These are phyloP conservation scores for Rotaria macrura DNA, from an alignment of 2,888 invertebrate genomes.

Conservation along the genomic window DNA sequence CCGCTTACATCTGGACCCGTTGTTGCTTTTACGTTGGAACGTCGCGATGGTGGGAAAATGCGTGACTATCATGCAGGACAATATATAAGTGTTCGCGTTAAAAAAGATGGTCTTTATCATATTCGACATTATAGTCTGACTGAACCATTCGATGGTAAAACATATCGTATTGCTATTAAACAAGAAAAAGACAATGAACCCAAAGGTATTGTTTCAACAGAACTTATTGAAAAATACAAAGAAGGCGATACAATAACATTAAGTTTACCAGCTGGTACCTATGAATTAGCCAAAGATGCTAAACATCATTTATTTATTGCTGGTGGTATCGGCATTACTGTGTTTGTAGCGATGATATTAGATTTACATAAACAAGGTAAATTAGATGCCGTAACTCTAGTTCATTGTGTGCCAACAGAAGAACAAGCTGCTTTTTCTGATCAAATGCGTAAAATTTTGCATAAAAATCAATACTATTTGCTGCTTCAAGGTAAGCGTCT, in stretches of 20 bases:
- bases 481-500: not conserved
- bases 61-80: not conserved
- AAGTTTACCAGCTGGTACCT: not conserved
- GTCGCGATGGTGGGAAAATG: not conserved
- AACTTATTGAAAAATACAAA: not conserved
- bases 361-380: not conserved
- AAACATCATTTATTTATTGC: not conserved
- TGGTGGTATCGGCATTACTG: not conserved
- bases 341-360: not conserved
- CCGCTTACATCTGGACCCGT: not conserved
- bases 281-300: not conserved
- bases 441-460: not conserved
- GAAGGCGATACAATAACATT: not conserved
- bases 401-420: not conserved
- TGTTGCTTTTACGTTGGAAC: not conserved
- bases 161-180: not conserved
- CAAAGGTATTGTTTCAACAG: not conserved
- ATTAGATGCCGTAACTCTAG: not conserved
- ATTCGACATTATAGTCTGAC: not conserved
- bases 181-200: not conserved
- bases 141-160: not conserved
- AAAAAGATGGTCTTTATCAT: not conserved
- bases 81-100: not conserved
- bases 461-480: not conserved
- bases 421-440: not conserved